A percentile compares a stretch with the other conserved stretches of the same genome.
phyloP scores from a whole-genome alignment of 2,113 vertebrate genomes.

The Oriolus oriolus region DNA sequence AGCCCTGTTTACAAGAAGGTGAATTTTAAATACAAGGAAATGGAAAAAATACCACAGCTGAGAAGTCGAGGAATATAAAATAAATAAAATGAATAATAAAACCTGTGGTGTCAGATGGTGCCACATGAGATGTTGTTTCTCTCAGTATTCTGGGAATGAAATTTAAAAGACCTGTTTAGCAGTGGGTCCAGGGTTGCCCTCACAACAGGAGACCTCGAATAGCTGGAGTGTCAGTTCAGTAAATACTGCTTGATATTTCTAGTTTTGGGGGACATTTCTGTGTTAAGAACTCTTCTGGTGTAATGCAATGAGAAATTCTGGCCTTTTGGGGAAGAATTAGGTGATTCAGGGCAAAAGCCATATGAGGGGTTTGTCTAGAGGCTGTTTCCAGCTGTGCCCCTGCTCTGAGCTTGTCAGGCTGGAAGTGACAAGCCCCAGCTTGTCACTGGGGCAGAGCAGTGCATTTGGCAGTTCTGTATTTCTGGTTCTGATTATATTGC shows the following conservation, averaged over 20 bases:
- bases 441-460: not conserved
- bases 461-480: not conserved
- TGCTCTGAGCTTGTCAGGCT: not conserved
- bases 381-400: not conserved
- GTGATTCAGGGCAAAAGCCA: not conserved
- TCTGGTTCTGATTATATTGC: not conserved
- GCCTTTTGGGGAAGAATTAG: not conserved
- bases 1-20: not conserved
- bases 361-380: not conserved
- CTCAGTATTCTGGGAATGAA: not conserved
- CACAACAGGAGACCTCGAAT: not conserved
- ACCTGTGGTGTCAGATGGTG: not conserved
- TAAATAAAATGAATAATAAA: not conserved
- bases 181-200: not conserved
- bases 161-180: not conserved
- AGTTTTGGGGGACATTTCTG: not conserved
- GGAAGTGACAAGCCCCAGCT: too few species aligned
- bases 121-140: not conserved
- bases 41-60: not conserved
- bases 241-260: not conserved
- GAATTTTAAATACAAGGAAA: not conserved
- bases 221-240: not conserved
- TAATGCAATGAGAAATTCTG: not conserved
- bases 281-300: not conserved
- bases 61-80: not conserved